A percentile compares a stretch with the other conserved stretches of the same genome.
phyloP scores from a whole-genome alignment of 1,140 invertebrate species.

The Diploscapter pachys region DNA sequence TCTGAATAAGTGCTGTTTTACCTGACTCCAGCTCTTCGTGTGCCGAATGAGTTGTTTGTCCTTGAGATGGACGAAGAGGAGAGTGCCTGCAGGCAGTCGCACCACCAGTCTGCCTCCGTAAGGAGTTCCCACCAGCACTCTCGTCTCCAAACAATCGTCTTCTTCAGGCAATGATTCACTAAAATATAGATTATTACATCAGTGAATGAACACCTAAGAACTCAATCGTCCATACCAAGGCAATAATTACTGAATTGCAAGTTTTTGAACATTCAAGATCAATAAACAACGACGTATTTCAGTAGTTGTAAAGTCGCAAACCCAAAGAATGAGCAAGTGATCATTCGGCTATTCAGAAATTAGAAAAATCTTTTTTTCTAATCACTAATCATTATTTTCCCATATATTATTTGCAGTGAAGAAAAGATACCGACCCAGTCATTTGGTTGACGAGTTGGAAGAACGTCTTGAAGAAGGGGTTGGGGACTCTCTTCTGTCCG shows the following conservation, averaged over 20 bases:
- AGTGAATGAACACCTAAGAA: too few relatives aligned
- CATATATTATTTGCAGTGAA: too few relatives aligned
- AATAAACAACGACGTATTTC: too few relatives aligned
- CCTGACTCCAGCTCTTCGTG: slow-evolving; percentile 63
- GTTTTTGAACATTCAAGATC: too few relatives aligned
- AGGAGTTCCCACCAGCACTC: slow-evolving; percentile 61
- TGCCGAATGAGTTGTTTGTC: slow-evolving; percentile 62
- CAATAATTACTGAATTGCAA: background rate
- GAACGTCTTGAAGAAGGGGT: slow-evolving; percentile 88
- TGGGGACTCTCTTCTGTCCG: slow-evolving; percentile 63
- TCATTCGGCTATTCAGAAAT: too few relatives aligned
- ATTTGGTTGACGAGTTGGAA: slow-evolving; percentile 88
- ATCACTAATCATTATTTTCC: too few relatives aligned
- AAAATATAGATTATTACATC: background rate
- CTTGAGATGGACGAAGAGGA: slow-evolving; percentile 61
- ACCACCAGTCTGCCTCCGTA: slow-evolving; percentile 62
- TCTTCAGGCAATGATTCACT: slow-evolving; percentile 36
- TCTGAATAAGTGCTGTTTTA: slow-evolving; percentile 8
- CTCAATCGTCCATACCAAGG: too few relatives aligned
- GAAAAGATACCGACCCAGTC: slow-evolving; percentile 68
- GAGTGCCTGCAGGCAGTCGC: slow-evolving; percentile 61
- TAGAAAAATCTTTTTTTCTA: too few relatives aligned
- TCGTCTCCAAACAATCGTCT: slow-evolving; percentile 37
- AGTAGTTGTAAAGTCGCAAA: too few relatives aligned
- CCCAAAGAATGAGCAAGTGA: too few relatives aligned